These are phyloP conservation scores for Zaprionus taronus DNA, from an alignment of 1,140 invertebrate species.

Conservation along the genomic window DNA sequence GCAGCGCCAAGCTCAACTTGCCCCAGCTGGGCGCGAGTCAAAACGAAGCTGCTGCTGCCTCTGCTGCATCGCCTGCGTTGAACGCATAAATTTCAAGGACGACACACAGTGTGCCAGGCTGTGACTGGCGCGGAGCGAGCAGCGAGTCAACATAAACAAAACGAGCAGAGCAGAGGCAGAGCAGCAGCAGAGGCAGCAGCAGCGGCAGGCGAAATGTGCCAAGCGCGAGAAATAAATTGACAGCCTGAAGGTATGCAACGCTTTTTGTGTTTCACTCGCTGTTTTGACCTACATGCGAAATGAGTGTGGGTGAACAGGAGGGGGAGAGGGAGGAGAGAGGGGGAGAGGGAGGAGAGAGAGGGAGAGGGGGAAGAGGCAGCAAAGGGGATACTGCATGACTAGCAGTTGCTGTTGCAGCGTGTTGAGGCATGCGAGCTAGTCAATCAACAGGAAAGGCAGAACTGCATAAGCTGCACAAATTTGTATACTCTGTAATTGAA, in stretches of 20 bases:
- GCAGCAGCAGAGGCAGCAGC: slow-evolving; percentile 1
- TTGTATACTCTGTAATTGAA: no score
- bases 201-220: slow-evolving; percentile 57
- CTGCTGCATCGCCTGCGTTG: slow-evolving; percentile 66
- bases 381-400: not conserved
- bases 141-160: slow-evolving; percentile 44
- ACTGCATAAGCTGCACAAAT: not conserved
- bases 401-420: slow-evolving; percentile 3
- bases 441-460: not conserved
- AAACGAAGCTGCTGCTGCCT: not conserved
- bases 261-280: slow-evolving; percentile 43
- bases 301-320: not conserved
- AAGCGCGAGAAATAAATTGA: slow-evolving; percentile 76
- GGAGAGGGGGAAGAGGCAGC: not conserved
- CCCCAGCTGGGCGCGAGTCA: slow-evolving; percentile 24
- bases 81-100: slow-evolving; percentile 82
- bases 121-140: slow-evolving; percentile 40
- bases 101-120: slow-evolving; percentile 36
- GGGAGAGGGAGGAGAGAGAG: not conserved
- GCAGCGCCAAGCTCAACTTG: slow-evolving; percentile 24
- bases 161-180: not conserved
- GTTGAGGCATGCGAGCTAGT: slow-evolving; percentile 4
- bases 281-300: slow-evolving; percentile 71
- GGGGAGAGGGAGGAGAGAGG: no score
- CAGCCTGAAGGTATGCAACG: slow-evolving; percentile 73